phyloP scores from a whole-genome alignment of 1,140 invertebrate genomes.

The Danaus plexippus region DNA sequence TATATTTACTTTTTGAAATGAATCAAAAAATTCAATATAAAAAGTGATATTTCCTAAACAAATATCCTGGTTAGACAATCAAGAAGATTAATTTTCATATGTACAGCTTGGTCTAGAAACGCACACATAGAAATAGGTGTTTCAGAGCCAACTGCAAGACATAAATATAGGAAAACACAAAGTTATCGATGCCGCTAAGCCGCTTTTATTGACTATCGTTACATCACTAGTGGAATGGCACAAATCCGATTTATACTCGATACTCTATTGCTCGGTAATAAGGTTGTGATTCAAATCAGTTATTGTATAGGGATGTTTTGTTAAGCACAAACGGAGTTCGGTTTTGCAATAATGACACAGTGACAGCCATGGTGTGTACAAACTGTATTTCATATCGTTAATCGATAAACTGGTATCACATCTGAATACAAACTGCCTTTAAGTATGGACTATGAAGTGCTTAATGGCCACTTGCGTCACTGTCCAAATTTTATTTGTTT shows the following conservation, averaged over 20 bases:
- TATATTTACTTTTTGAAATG: too few relatives aligned
- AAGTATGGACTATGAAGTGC: conserved; percentile 34
- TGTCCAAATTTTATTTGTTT: conserved; percentile 25
- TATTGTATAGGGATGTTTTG: conserved; percentile 26
- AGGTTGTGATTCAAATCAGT: conserved; percentile 18
- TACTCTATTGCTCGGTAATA: conserved; percentile 17
- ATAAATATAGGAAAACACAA: conserved; percentile 65
- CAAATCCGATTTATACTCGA: conserved; percentile 14
- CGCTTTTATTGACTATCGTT: conserved; percentile 56
- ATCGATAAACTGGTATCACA: conserved; percentile 47
- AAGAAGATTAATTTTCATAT: conserved; percentile 31
- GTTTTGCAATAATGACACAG: conserved; percentile 59
- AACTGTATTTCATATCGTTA: conserved; percentile 58
- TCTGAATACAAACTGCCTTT: conserved; percentile 51
- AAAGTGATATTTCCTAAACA: too few relatives aligned
- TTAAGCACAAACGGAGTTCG: conserved; percentile 34
- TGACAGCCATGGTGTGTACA: conserved; percentile 51
- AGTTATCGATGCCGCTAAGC: conserved; percentile 66
- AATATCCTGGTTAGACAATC: conserved; percentile 10
- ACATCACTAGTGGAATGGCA: conserved; percentile 42
- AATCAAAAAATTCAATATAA: too few relatives aligned
- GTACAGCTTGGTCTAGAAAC: conserved; percentile 20
- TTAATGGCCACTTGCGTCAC: conserved; percentile 24
- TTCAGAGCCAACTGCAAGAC: conserved; percentile 49
- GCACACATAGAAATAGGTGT: conserved; percentile 39